Evolutionary conservation across 1,140 invertebrate species (phyloP), one percentile per base, ranked within the genome.

Genomic region (Pomphorhynchus laevis): DNA sequence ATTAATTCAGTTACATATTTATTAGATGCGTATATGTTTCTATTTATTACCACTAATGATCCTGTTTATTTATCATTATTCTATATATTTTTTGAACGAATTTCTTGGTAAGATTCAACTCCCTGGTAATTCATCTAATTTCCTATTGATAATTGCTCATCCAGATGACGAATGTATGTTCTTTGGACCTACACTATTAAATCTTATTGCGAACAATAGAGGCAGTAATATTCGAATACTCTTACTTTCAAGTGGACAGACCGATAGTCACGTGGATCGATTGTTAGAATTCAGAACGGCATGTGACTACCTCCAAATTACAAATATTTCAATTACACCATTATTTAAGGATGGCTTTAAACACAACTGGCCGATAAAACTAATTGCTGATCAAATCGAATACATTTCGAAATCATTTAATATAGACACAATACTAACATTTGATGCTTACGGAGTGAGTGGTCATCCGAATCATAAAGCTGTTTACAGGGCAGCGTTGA

Each of bases 141-240:
- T 79, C 25, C 54, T 89, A 14, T 52, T 91, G 24, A 66, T 86
- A 0, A 74, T 66, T 11, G 77, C 80, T 18, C 84, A 93, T 64
- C 84, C 84, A 6, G 82, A 89, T 57, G 58, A 61, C 44, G 82
- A 93, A 54, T 76, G 74, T 45, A 91, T 91, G 82, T 93, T 93
- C 55, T 91, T 91, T 55, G 75, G 75, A 1, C 84, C 82, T 5
- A 67, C 74, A 17, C 68, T 91, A n/a, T 6, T n/a, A 17, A 18
- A 20, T 34, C 4, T n/a, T n/a, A 22, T 34, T 4, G 20, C 24
- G 6, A 20, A n/a, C n/a, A n/a, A n/a, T n/a, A n/a, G n/a, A n/a
- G n/a, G n/a, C n/a, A n/a, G n/a, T n/a, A 38, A 49, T 29, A 49
- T 45, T 49, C 50, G 40, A 27, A 37, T 44, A 12, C 16, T 32